Percentiles rank a stretch among this genome's conserved stretches.
Evolutionary conservation across 1,140 invertebrate species (phyloP).

Genomic region (Neelides sp.): DNA sequence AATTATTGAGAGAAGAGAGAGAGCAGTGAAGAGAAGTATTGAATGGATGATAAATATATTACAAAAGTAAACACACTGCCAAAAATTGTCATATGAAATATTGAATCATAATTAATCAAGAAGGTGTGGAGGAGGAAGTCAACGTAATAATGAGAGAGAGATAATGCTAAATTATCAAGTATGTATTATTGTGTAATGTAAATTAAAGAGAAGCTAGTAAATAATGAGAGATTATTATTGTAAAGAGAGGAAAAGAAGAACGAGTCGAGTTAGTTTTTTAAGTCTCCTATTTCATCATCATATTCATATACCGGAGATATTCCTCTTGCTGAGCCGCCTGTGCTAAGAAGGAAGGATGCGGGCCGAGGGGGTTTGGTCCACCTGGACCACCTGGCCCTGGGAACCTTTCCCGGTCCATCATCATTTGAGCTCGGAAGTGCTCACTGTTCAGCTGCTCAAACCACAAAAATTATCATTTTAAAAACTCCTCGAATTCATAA

Average conservation of each 20-base stretch:
- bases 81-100: too few relatives aligned
- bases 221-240: slow-evolving; percentile 11
- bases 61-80: too few relatives aligned
- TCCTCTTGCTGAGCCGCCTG: slow-evolving; percentile 63
- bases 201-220: slow-evolving; percentile 11
- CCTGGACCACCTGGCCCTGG: slow-evolving; percentile 43
- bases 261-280: neutral
- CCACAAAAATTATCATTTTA: neutral
- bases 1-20: too few relatives aligned
- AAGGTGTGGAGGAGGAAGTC: too few relatives aligned
- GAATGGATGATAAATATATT: too few relatives aligned
- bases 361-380: slow-evolving; percentile 18
- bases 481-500: slow-evolving; percentile 22
- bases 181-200: too few relatives aligned
- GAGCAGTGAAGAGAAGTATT: too few relatives aligned
- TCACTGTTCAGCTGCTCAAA: slow-evolving; percentile 38
- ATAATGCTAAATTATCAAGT: too few relatives aligned
- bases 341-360: slow-evolving; percentile 44
- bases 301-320: slow-evolving; percentile 51
- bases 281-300: slow-evolving; percentile 24
- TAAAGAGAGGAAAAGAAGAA: neutral
- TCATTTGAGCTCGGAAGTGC: slow-evolving; percentile 62
- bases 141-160: neutral
- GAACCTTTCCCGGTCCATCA: slow-evolving; percentile 65
- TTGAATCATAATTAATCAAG: too few relatives aligned